These are phyloP conservation scores for Drosophila repletoides DNA, from an alignment of 1,140 invertebrate genomes.

Conservation along the genomic window DNA sequence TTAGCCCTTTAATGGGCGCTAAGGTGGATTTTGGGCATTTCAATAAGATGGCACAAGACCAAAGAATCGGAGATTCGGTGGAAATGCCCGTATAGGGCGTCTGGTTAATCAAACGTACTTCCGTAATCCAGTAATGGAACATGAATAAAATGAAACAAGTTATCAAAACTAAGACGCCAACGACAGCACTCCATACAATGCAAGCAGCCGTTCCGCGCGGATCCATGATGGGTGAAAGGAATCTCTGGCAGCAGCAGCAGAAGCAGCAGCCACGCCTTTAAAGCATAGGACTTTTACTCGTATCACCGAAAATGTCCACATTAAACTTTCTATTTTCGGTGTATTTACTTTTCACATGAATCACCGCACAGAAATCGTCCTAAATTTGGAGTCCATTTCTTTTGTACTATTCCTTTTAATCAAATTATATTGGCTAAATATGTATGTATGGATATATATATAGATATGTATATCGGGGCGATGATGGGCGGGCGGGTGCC, in stretches of 20 bases:
- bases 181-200: conserved; percentile 9
- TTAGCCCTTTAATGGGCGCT: no score
- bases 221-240: conserved; percentile 20
- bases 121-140: background rate
- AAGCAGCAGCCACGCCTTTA: conserved; percentile 46
- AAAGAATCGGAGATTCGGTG: no score
- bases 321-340: conserved; percentile 5
- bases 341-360: conserved; percentile 10
- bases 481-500: conserved; percentile 25
- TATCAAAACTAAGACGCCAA: conserved; percentile 10
- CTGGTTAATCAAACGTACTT: no score
- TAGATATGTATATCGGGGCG: no score
- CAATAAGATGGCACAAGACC: no score
- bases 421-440: conserved; percentile 43
- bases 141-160: conserved; percentile 2
- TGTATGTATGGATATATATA: background rate
- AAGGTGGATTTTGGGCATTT: no score
- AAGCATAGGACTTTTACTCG: no score
- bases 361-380: background rate
- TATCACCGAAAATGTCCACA: conserved; percentile 12
- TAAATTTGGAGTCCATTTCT: background rate
- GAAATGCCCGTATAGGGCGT: no score
- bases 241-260: background rate
- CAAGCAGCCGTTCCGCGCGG: conserved; percentile 12
- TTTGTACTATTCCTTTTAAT: conserved; percentile 43